Conservation (phyloP, 2,797 vertebrate genomes). For the Peromyscus attwateri region DNA sequence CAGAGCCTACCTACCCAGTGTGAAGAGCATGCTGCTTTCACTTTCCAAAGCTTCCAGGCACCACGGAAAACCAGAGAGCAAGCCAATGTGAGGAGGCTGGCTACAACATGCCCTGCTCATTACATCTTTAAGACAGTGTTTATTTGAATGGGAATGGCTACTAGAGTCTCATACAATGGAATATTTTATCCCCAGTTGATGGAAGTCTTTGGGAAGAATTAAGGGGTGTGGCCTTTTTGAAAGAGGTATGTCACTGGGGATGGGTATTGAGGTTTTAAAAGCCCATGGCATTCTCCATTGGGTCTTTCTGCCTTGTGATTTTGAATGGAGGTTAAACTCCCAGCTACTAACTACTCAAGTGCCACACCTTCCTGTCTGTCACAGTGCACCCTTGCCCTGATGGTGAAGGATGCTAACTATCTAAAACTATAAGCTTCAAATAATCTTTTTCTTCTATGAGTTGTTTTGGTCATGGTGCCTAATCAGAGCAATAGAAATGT, state of each 20-base stretch:
- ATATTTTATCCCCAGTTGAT: neutral
- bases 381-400: neutral
- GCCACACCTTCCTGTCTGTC: neutral
- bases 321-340: neutral
- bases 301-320: neutral
- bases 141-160: neutral
- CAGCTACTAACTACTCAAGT: neutral
- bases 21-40: neutral
- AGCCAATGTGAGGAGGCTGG: neutral
- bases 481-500: neutral
- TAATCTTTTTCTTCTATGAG: neutral
- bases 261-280: neutral
- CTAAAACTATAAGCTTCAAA: neutral
- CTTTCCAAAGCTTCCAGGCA: neutral
- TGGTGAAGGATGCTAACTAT: neutral
- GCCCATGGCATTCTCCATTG: neutral
- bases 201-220: neutral
- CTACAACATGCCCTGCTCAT: neutral
- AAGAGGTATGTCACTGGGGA: neutral
- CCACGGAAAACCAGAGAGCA: neutral
- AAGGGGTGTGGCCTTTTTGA: neutral
- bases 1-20: neutral
- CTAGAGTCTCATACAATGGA: neutral
- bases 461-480: neutral
- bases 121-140: neutral